Evolutionary conservation across 2,797 vertebrate species (phyloP).

Genomic region (Ibycter americanus): DNA sequence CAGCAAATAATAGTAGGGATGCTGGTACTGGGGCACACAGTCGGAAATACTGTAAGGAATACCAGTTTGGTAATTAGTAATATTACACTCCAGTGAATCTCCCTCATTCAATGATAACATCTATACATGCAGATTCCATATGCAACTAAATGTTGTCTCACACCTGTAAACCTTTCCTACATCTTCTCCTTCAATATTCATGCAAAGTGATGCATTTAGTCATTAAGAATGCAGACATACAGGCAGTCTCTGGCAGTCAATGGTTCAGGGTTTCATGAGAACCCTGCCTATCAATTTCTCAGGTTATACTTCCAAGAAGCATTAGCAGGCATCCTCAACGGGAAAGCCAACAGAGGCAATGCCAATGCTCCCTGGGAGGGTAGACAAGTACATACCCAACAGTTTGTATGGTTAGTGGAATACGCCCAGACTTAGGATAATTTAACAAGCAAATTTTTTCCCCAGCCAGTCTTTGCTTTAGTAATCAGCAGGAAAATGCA

Average conservation of each 20-base stretch:
- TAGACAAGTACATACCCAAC: background rate
- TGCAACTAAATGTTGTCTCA: background rate
- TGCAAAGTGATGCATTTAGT: background rate
- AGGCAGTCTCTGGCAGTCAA: background rate
- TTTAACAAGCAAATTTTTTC: background rate
- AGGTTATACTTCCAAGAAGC: background rate
- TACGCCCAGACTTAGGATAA: background rate
- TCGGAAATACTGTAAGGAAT: background rate
- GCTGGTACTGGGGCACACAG: background rate
- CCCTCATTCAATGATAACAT: background rate
- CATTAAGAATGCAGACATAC: rapidly evolving
- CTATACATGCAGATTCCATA: background rate
- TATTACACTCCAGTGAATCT: background rate
- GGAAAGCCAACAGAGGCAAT: background rate
- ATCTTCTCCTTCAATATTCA: background rate
- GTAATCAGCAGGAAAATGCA: background rate
- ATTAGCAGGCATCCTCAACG: rapidly evolving
- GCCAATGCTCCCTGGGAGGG: background rate
- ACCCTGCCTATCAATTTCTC: background rate
- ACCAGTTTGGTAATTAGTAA: background rate
- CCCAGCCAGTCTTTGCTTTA: background rate
- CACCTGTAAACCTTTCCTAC: background rate
- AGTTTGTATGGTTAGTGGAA: background rate
- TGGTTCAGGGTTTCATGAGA: background rate
- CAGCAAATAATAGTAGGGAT: background rate